Evolutionary conservation across 2,888 invertebrate genomes (phyloP).

Genomic region (Pseudococcus longispinus): DNA sequence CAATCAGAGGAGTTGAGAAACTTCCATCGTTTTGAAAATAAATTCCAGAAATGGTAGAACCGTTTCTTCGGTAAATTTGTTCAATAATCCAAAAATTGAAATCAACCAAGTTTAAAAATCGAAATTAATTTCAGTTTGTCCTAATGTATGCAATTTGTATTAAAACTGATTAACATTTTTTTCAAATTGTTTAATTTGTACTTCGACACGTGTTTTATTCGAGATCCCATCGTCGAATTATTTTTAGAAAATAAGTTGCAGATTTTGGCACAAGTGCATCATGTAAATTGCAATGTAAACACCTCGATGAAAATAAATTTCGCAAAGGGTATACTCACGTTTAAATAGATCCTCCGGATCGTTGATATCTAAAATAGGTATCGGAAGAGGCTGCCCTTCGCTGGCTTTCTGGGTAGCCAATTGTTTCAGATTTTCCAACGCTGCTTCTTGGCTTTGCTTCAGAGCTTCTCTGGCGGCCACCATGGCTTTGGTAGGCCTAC

Average conservation of each 20-base stretch:
- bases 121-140: too few species aligned
- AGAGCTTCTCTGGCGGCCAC: constrained; percentile 50
- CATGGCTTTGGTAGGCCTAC: constrained; percentile 57
- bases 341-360: constrained; percentile 9
- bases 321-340: neutral
- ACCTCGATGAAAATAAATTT: neutral
- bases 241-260: neutral
- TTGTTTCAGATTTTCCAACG: constrained; percentile 53
- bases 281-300: neutral
- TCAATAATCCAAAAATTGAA: too few species aligned
- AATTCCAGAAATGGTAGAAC: too few species aligned
- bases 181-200: too few species aligned
- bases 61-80: too few species aligned
- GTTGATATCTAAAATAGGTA: constrained; percentile 19
- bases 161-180: too few species aligned
- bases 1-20: too few species aligned
- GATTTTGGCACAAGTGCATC: neutral
- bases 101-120: too few species aligned
- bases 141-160: too few species aligned
- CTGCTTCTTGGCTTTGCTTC: constrained; percentile 56
- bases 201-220: neutral
- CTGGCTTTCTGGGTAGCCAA: neutral
- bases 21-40: too few species aligned
- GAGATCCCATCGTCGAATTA: neutral
- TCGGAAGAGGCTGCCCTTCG: neutral